Evolutionary conservation across 2,113 vertebrate genomes (phyloP).

Genomic region (Leuciscus idus): DNA sequence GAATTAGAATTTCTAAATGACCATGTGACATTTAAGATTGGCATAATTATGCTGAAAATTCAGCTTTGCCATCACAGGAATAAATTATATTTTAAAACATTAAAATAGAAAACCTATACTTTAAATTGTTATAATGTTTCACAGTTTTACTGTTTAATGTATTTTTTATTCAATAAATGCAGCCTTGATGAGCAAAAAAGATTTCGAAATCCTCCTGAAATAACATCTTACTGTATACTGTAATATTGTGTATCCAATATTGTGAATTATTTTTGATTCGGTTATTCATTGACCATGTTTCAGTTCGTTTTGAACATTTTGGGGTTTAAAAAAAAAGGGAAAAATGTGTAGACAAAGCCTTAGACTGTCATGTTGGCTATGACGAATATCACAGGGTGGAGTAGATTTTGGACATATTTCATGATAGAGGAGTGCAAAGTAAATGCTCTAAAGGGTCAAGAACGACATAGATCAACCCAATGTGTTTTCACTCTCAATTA

Average conservation of each 20-base stretch:
- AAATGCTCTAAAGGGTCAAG: constrained; percentile 10
- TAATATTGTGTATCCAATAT: background rate
- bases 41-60: background rate
- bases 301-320: background rate
- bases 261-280: background rate
- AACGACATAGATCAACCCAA: background rate
- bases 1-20: background rate
- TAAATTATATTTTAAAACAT: background rate
- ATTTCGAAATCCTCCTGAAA: background rate
- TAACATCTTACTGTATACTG: background rate
- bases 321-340: background rate
- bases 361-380: background rate
- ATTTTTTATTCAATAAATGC: background rate
- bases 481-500: background rate
- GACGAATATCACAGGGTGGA: background rate
- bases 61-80: background rate
- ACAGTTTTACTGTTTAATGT: background rate
- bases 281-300: background rate
- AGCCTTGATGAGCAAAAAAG: background rate
- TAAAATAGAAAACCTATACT: background rate
- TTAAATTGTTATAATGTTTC: background rate
- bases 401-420: constrained; percentile 25
- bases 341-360: background rate
- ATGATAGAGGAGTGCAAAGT: constrained; percentile 4
- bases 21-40: background rate